Conservation (phyloP, 30 jellyfish, hydroid and myxozoan genomes). For the Pelagia noctiluca region DNA sequence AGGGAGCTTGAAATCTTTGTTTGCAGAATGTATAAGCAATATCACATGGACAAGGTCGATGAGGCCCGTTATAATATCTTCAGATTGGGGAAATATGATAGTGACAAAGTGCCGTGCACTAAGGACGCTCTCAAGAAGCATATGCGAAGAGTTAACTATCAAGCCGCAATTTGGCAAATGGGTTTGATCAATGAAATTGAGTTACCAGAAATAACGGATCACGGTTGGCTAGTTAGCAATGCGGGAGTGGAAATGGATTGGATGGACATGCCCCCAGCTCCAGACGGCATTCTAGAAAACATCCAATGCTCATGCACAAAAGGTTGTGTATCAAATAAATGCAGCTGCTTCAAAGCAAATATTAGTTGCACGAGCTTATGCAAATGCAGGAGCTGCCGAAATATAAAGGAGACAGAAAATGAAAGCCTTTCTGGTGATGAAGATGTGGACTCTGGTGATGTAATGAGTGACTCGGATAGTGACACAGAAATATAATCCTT, state of each 20-base stretch:
- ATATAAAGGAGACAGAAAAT: no score
- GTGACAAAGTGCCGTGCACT: constrained; percentile 13
- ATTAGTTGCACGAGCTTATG: constrained; percentile 10
- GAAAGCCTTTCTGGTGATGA: no score
- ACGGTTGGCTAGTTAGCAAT: constrained; percentile 1
- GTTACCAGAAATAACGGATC: constrained; percentile 13
- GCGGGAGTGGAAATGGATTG: constrained; percentile 15
- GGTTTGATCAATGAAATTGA: background rate
- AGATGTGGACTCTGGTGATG: no score
- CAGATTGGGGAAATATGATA: constrained; percentile 11
- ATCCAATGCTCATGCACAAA: constrained; percentile 1
- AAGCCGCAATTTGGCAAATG: constrained; percentile 14
- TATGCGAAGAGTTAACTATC: background rate
- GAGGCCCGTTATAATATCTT: constrained; percentile 21
- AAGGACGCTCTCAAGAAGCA: constrained; percentile 24
- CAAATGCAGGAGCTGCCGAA: background rate
- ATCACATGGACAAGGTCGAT: constrained; percentile 9
- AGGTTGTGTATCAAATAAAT: constrained; percentile 13
- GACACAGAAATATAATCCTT: no score
- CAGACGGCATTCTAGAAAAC: constrained; percentile 26
- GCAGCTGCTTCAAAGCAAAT: constrained; percentile 11
- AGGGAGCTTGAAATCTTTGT: constrained; percentile 20
- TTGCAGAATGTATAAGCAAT: constrained; percentile 5
- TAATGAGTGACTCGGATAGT: no score
- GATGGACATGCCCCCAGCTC: constrained; percentile 36